phyloP scores from a whole-genome alignment of 2,797 vertebrate genomes.

The Scolopax bukidnonensis region DNA sequence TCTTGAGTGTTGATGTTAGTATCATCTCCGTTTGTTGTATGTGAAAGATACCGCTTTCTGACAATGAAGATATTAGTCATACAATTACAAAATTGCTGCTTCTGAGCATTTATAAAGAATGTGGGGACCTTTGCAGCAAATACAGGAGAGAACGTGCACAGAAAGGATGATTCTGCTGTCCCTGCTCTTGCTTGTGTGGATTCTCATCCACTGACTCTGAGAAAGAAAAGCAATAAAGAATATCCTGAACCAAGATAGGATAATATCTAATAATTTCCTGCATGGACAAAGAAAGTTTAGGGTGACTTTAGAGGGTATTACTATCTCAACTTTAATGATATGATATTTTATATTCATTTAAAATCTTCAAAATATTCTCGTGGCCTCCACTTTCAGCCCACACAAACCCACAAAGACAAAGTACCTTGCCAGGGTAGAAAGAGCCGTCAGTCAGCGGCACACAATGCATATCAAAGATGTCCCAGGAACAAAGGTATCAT shows the following conservation, averaged over 20 bases:
- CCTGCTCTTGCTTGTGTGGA: not conserved
- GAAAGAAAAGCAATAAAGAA: conserved; percentile 6
- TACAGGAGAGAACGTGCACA: not conserved
- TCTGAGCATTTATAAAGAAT: not conserved
- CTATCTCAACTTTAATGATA: conserved; percentile 8
- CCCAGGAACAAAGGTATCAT: conserved; percentile 3
- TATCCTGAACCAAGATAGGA: not conserved
- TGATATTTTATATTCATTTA: not conserved
- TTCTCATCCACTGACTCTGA: not conserved
- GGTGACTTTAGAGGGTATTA: not conserved
- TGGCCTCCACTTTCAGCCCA: not conserved
- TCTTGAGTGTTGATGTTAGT: not conserved
- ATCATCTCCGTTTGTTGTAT: not conserved
- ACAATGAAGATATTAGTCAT: not conserved
- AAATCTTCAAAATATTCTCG: not conserved
- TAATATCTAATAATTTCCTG: conserved; percentile 58
- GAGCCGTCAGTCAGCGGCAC: conserved; percentile 23
- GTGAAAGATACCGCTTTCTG: not conserved
- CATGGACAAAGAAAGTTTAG: conserved; percentile 7
- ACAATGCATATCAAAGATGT: conserved; percentile 6
- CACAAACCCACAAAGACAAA: not conserved
- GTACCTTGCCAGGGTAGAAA: not conserved
- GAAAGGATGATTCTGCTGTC: not conserved
- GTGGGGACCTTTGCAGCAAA: not conserved
- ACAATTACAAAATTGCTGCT: not conserved